Evolutionary conservation across 2,888 invertebrate genomes (phyloP), one percentile per base, ranked within the genome.

Genomic region (Hirudinaria manillensis): DNA sequence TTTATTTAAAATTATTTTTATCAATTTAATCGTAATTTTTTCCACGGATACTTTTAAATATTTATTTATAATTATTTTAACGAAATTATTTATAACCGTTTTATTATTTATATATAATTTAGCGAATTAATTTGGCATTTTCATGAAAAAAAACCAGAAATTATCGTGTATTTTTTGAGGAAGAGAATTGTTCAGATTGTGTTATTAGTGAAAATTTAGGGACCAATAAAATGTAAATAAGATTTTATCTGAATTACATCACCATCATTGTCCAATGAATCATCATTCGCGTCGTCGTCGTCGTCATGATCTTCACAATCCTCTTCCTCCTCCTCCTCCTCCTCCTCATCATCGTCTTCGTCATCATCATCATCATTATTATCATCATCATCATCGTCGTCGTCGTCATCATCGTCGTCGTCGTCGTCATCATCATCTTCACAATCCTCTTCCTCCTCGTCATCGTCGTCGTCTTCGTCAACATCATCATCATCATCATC

Each of bases 381-480:
- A 32, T 6, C 67, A 24, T 34, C 67, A 67, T 34, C 6, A 24
- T 29, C 67, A 67, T 6, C 67, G 29, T 34, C 67, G 24, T 34
- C 6, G 29, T 21, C 67, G 24, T 6, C 32, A 24, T 34, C 67
- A 67, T 16, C 3, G 29, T 34, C 32, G 24, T 6, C 67, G 29
- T 29, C 68, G 29, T 36, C 2, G 32, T n/a, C 68, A 68, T 7
- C 68, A 32, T 32, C 68, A 68, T 13, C 68, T 29, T 32, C 68
- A 68, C 27, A 29, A 68, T 32, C 68, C 27, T 19, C 68, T 29
- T 32, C 68, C 2, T 32, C 68, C n/a, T n/a, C n/a, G n/a, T n/a
- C 68, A 68, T 32, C 68, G 29, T 32, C 68, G 29, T 32, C 68
- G 29, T 19, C 68, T 29, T 32, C 68, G 16, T 32, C 68, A 68